Evolutionary conservation across 2,797 vertebrate genomes (phyloP), one percentile per base, ranked within the genome.

Genomic region (Muraenolepis orangiensis): DNA sequence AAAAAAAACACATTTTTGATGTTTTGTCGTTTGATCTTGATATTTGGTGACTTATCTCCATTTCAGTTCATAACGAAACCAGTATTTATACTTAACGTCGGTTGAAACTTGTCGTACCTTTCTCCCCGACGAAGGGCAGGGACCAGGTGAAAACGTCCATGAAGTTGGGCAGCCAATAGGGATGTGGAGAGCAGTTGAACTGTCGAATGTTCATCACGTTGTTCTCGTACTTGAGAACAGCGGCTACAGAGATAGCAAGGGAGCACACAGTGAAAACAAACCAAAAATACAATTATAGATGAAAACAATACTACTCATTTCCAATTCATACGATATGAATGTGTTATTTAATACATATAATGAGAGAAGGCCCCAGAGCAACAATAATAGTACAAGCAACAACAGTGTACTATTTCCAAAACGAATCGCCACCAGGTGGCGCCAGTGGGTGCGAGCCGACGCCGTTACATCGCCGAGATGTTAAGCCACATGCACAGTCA

Each of bases 111-210:
- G 18, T 26, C 10, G 18, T 72, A 96, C 95, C 95, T 93, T 96
- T 96, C 82, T 96, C 95, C 36, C 95, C 95, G 73, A 96, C 95
- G 78, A 96, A 96, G 0, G 95, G 95, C 85, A 96, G 93, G 30
- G 95, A 96, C 95, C 95, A 96, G 81, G 95, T 96, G 86, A 96
- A 96, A 72, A 96, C 95, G 70, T 96, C 95, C 95, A 96, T 96
- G 91, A 96, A 96, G 84, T 96, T 96, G 69, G 95, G 95, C 88
- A 96, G 94, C 95, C 95, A 96, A 87, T 96, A 96, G 0, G 95
- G 95, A 78, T 96, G 95, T 28, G 95, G 95, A 73, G 95, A 96
- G 79, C 95, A 96, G 93, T 96, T 96, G 87, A 96, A 96, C 86
- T 96, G 95, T 72, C 95, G 92, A 90, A 96, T 96, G 80, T 96